Evolutionary conservation across 2,113 vertebrate species (phyloP), one percentile per base, ranked within the genome.

Genomic region (Caranx melampygus): DNA sequence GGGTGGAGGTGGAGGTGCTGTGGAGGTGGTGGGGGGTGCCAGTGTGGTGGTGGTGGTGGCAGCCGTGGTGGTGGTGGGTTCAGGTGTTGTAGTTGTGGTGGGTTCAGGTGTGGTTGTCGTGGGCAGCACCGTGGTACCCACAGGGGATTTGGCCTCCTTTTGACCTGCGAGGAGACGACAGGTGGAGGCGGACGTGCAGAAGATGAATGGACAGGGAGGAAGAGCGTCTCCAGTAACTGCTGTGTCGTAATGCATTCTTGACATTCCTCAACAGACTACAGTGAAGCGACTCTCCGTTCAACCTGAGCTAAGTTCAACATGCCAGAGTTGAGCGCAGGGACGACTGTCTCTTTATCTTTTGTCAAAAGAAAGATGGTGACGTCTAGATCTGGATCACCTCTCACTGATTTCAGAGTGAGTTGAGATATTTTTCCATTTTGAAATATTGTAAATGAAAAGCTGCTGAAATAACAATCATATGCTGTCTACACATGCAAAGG

Each of bases 231-330:
- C 67, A 83, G 87, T 79, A 79, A 83, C 75, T 34, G 42, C 78
- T 62, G 57, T 84, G 83, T 84, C 85, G 77, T 87, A 75, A 89
- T 76, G 74, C 89, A 92, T 92, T 92, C 90, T 82, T 86, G n/a
- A 58, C 81, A 89, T 92, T 91, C 83, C 85, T 84, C 20, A 35
- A 10, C 47, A 52, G 72, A 81, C 64, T 33, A 44, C 63, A 58
- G 68, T 11, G 14, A 82, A 60, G 45, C 10, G 45, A 61, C 83
- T 73, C 68, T 75, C 79, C 66, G 13, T 63, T 78, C 68, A 87
- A 75, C 77, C 80, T 54, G 61, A 83, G 58, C 5, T 18, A 74
- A 54, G 42, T 82, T 85, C 76, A 83, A 69, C 77, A 80, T 40
- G 67, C 59, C 47, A 0, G 63, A 88, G 78, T 75, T 61, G 70